Evolutionary conservation across 1,140 invertebrate genomes (phyloP).

Genomic region (Myzus persicae): DNA sequence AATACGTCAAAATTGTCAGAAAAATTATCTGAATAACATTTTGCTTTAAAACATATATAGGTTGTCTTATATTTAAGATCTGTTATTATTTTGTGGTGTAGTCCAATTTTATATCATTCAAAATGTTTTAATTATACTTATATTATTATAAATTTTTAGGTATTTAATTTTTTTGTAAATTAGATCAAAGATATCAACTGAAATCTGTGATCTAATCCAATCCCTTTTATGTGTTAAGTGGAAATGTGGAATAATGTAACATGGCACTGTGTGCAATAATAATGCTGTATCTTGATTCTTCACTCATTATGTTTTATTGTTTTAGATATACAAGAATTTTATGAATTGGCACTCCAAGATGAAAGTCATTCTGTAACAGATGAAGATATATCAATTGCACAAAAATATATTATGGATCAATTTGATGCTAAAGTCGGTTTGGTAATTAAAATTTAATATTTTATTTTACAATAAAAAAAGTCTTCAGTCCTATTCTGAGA

Average conservation of each 20-base stretch:
- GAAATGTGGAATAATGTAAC: not conserved
- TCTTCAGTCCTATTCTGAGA: not conserved
- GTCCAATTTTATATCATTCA: no score
- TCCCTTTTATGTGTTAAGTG: not conserved
- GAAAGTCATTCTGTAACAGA: conserved; percentile 79
- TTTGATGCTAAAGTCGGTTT: conserved; percentile 52
- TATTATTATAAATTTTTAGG: no score
- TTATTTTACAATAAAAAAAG: not conserved
- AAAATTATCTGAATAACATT: no score
- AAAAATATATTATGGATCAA: conserved; percentile 54
- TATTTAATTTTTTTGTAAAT: no score
- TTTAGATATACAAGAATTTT: conserved; percentile 99
- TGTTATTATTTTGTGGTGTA: no score
- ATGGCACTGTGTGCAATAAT: not conserved
- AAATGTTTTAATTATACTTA: no score
- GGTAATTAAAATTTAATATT: conserved; percentile 8
- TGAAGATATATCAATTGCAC: conserved; percentile 52
- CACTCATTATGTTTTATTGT: conserved; percentile 64
- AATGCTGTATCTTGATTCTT: not conserved
- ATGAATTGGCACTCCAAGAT: conserved; percentile 94
- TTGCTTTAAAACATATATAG: no score
- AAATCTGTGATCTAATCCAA: no score
- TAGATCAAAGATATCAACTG: no score
- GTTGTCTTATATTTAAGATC: no score
- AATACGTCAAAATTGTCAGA: no score